These are phyloP conservation scores for Leptinotarsa juncta DNA, from an alignment of 2,888 invertebrate species.

Conservation along the genomic window DNA sequence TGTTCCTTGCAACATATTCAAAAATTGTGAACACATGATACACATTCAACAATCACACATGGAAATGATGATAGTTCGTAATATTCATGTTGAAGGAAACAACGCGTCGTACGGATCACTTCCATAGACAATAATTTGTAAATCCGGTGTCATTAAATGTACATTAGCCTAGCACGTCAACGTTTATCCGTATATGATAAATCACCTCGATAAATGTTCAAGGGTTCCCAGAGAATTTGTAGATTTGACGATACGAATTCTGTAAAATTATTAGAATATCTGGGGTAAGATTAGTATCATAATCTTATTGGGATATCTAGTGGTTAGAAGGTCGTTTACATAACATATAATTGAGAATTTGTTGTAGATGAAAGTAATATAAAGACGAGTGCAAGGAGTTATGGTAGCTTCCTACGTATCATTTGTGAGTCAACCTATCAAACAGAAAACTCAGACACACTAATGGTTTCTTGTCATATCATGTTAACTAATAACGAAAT, in stretches of 20 bases:
- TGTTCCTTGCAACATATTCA: too few relatives aligned
- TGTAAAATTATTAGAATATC: slow-evolving; percentile 13
- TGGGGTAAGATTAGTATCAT: background rate
- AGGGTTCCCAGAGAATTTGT: background rate
- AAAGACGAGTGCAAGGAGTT: too few relatives aligned
- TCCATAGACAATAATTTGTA: background rate
- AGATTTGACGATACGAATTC: background rate
- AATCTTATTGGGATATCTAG: background rate
- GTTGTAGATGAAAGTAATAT: too few relatives aligned
- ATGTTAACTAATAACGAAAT: too few relatives aligned
- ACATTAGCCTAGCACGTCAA: slow-evolving; percentile 1
- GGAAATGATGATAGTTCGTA: too few relatives aligned
- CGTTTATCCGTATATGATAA: slow-evolving; percentile 11
- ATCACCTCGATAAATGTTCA: slow-evolving; percentile 6
- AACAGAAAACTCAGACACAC: too few relatives aligned
- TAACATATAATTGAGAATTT: background rate
- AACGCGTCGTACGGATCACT: background rate
- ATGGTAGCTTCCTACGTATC: too few relatives aligned
- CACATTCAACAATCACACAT: too few relatives aligned
- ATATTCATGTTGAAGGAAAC: background rate
- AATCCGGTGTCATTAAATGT: slow-evolving; percentile 5
- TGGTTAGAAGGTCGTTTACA: background rate
- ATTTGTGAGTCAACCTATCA: too few relatives aligned
- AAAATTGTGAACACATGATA: too few relatives aligned
- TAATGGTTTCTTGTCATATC: too few relatives aligned